Conservation (phyloP, 2,888 invertebrate genomes). For the Tupiocoris notatus region DNA sequence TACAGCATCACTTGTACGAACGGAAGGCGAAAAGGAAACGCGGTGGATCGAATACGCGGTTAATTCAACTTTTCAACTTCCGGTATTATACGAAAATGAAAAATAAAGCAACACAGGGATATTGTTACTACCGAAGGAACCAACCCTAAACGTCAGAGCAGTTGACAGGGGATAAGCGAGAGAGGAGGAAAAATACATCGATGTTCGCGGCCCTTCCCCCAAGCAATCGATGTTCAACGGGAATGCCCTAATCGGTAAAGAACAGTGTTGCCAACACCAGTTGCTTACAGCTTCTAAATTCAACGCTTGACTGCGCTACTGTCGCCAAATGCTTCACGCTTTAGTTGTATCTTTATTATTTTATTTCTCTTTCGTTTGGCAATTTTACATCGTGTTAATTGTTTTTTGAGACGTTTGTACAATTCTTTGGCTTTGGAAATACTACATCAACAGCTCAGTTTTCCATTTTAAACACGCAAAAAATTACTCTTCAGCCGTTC, state of each 20-base stretch:
- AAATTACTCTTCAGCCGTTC: too few species aligned
- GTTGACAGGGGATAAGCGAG: constrained; percentile 38
- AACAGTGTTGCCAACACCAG: not conserved
- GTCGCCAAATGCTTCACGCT: too few species aligned
- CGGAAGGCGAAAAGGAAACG: constrained; percentile 9
- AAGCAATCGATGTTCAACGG: not conserved
- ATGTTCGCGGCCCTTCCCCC: constrained; percentile 11
- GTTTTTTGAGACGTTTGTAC: too few species aligned
- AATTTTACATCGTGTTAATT: too few species aligned
- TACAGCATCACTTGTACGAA: constrained; percentile 32
- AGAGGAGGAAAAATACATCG: constrained; percentile 34
- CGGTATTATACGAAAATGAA: constrained; percentile 35
- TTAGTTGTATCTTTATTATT: too few species aligned
- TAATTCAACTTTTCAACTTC: not conserved
- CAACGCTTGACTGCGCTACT: too few species aligned
- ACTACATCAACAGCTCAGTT: too few species aligned
- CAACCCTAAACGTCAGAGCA: constrained; percentile 40
- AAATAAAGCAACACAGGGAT: constrained; percentile 40
- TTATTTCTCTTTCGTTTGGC: too few species aligned
- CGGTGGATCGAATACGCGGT: not conserved
- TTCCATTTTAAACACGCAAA: too few species aligned
- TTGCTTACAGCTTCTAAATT: too few species aligned
- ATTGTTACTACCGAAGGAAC: constrained; percentile 37
- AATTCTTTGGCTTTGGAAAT: too few species aligned
- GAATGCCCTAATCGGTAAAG: not conserved